Base-by-base conservation (phyloP, 2,113 vertebrate genomes). In the Poeciliopsis prolifica region DNA sequence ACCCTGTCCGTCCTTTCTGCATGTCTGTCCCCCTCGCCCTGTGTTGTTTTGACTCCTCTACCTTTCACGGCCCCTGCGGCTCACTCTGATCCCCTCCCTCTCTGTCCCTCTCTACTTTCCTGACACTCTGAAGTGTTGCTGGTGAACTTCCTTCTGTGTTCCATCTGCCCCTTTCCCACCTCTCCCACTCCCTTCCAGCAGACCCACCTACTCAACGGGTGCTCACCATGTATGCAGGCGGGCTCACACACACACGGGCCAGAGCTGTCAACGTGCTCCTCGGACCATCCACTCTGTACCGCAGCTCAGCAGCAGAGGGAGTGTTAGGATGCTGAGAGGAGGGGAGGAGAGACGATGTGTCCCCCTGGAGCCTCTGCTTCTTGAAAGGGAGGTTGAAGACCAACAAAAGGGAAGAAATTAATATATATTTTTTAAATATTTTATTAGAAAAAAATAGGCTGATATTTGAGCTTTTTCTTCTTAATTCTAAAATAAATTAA, bases 141-240 rank as follows among this genome's bases (percentile, higher is more conserved):
- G 92, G 90, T 93, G 92, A 90, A 93, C 95, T 95, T 96, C 95
- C 95, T 94, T 95, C 95, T 94, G 93, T 93, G 92, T 95, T 94
- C 95, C 94, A 94, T 96, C 95, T 95, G 95, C 96, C 95, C 94
- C 92, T 93, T 92, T 90, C 71, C 92, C 94, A 95, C 94, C 92
- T 94, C 94, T 94, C 95, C 95, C 92, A 94, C 95, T 92, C 88
- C 92, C 92, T 94, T 94, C 91, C 92, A 94, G 92, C 92, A 91
- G 92, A 93, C 94, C 94, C 94, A 95, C 94, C 94, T 95, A 94
- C 94, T 94, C 93, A 95, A 95, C 95, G 94, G 94, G 94, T 94
- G 94, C 93, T 94, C 92, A 75, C 76, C 87, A 83, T 88, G 87
- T 92, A 92, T 79, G 80, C 91, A 82, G 86, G 88, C 88, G 44